phyloP scores from a whole-genome alignment of 2,888 invertebrate genomes.

The Slavum lentiscoides region DNA sequence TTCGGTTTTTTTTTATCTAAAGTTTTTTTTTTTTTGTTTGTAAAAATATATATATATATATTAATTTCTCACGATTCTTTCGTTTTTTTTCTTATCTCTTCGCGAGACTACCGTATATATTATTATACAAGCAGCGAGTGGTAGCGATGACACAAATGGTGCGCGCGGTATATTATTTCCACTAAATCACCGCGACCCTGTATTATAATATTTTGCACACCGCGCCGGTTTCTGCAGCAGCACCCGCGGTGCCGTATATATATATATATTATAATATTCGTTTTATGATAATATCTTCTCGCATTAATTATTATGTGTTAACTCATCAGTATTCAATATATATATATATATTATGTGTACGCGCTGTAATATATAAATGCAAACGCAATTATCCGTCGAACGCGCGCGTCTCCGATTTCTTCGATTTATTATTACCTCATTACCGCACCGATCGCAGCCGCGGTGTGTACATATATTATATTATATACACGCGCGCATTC shows the following conservation, averaged over 20 bases:
- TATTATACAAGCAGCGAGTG: background rate
- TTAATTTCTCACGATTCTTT: conserved; percentile 21
- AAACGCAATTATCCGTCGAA: conserved; percentile 7
- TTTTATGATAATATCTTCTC: background rate
- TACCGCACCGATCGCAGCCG: background rate
- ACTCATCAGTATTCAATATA: conserved; percentile 9
- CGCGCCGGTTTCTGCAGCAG: too few species aligned
- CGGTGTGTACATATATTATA: background rate
- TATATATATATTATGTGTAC: too few species aligned
- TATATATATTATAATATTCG: too few species aligned
- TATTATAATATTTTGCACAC: too few species aligned
- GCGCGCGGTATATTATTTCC: background rate
- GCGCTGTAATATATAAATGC: too few species aligned
- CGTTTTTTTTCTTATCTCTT: background rate
- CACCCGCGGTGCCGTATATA: too few species aligned
- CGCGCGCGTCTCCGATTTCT: background rate
- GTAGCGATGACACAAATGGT: too few species aligned
- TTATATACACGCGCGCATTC: background rate
- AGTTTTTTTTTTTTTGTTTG: background rate
- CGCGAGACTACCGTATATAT: too few species aligned
- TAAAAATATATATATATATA: too few species aligned
- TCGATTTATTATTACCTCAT: background rate
- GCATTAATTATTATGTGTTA: background rate
- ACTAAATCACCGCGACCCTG: background rate
- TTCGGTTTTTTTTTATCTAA: conserved; percentile 2